Percentiles rank a stretch among this genome's conserved stretches.
phyloP scores from a whole-genome alignment of 1,140 invertebrate genomes.

The Drosophila parabipectinata region DNA sequence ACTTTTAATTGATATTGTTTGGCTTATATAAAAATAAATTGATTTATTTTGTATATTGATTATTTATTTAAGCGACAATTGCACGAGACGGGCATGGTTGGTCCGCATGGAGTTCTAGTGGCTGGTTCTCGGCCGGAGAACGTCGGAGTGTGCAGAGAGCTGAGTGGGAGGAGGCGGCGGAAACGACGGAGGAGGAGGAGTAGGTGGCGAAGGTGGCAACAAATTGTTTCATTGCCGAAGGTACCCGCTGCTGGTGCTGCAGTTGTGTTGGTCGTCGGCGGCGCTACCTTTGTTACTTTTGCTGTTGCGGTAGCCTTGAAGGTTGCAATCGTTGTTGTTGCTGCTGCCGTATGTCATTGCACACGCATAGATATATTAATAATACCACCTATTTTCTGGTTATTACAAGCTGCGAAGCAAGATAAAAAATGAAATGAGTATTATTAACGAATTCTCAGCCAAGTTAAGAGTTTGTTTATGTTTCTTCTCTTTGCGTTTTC shows the following conservation, averaged over 20 bases:
- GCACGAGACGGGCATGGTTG: constrained; percentile 37
- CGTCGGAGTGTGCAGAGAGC: background rate
- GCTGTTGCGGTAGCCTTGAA: constrained; percentile 51
- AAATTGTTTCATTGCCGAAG: constrained; percentile 59
- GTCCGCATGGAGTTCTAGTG: background rate
- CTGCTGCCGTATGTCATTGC: constrained; percentile 67
- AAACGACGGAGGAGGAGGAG: background rate
- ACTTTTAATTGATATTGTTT: constrained; percentile 65
- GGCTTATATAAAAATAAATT: constrained; percentile 43
- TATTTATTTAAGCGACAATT: constrained; percentile 59
- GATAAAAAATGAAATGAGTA: constrained; percentile 33
- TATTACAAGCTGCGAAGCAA: constrained; percentile 62
- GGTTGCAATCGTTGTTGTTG: constrained; percentile 28
- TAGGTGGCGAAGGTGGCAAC: constrained; percentile 38
- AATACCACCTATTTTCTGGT: constrained; percentile 49
- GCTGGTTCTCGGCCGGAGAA: constrained; percentile 14
- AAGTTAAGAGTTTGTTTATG: background rate
- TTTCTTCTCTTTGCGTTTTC: background rate
- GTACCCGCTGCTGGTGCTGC: constrained; percentile 50
- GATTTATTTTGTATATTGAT: constrained; percentile 48
- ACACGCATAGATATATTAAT: constrained; percentile 53
- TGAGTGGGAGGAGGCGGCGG: constrained; percentile 1
- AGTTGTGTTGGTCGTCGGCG: constrained; percentile 28
- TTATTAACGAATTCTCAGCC: constrained; percentile 8
- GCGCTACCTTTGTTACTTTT: constrained; percentile 9